Percentiles rank a stretch among this genome's conserved stretches.
These are phyloP conservation scores for Altica lythri DNA, from an alignment of 2,888 invertebrate genomes.

Conservation along the genomic window DNA sequence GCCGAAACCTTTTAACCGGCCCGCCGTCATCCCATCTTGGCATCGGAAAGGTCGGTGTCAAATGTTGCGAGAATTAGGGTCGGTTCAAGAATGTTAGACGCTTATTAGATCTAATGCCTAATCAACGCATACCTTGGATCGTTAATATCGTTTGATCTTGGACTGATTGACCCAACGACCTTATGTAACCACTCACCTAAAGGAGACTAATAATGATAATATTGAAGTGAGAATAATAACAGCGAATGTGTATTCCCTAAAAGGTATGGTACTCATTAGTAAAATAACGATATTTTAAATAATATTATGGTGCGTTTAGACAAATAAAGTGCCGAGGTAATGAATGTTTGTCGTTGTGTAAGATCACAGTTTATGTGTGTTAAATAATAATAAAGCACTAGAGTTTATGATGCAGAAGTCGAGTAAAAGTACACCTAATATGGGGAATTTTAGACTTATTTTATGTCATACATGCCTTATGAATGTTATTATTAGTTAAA, in stretches of 20 bases:
- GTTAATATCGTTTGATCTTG: conserved; percentile 9
- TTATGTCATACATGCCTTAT: neutral
- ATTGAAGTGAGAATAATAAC: neutral
- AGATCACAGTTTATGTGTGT: conserved; percentile 5
- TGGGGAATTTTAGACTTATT: conserved; percentile 1
- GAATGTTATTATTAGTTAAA: too few relatives aligned
- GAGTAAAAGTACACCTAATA: conserved; percentile 4
- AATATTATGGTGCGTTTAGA: conserved; percentile 22
- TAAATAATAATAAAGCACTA: conserved; percentile 10
- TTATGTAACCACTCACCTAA: conserved; percentile 4
- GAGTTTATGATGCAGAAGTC: conserved; percentile 7
- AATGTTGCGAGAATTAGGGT: conserved; percentile 17
- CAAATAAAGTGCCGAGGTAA: conserved; percentile 12
- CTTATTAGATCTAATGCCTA: conserved; percentile 13
- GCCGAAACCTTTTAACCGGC: conserved; percentile 13
- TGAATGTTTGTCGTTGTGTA: conserved; percentile 4
- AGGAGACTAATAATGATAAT: neutral
- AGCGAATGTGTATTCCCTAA: neutral
- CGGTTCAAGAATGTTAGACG: conserved; percentile 15
- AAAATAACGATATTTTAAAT: conserved; percentile 22
- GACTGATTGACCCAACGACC: conserved; percentile 9
- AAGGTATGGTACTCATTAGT: conserved; percentile 7
- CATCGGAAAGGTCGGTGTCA: conserved; percentile 13
- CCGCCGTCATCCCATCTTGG: neutral
- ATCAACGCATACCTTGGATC: conserved; percentile 5